Conservation (phyloP, 1,140 invertebrate species). For the Neuroterus valhalla region DNA sequence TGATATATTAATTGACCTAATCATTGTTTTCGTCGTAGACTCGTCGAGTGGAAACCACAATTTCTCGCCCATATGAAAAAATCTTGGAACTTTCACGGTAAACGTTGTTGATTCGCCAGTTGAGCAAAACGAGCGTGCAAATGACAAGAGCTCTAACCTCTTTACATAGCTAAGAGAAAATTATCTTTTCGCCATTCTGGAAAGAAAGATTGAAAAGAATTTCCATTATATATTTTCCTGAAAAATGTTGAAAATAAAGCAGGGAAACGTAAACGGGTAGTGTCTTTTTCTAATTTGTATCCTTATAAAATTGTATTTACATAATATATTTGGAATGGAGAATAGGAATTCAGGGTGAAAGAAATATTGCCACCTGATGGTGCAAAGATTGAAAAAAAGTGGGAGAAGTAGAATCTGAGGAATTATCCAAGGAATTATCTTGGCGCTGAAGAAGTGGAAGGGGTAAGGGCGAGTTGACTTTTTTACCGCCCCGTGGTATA, state of each 20-base stretch:
- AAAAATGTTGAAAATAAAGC: no score
- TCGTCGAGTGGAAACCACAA: no score
- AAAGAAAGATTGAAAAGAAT: no score
- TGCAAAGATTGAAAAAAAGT: background rate
- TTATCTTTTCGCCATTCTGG: no score
- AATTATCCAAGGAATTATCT: slow-evolving; percentile 33
- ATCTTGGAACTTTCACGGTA: background rate
- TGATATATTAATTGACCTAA: background rate
- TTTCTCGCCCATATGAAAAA: background rate
- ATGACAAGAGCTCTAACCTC: background rate
- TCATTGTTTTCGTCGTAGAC: background rate
- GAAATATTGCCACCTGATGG: background rate
- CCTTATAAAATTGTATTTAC: background rate
- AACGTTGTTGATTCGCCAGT: background rate
- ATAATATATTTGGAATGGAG: background rate
- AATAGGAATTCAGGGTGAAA: background rate
- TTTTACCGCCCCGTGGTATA: slow-evolving; percentile 54
- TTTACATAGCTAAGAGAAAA: background rate
- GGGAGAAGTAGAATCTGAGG: slow-evolving; percentile 31
- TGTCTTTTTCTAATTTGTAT: no score
- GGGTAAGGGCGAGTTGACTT: slow-evolving; percentile 53
- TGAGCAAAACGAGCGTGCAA: background rate
- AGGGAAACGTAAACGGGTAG: no score
- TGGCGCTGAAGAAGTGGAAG: slow-evolving; percentile 49
- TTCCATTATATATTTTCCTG: no score